Conservation (phyloP, 2,113 vertebrate genomes). For the Formicarius rufipectus region DNA sequence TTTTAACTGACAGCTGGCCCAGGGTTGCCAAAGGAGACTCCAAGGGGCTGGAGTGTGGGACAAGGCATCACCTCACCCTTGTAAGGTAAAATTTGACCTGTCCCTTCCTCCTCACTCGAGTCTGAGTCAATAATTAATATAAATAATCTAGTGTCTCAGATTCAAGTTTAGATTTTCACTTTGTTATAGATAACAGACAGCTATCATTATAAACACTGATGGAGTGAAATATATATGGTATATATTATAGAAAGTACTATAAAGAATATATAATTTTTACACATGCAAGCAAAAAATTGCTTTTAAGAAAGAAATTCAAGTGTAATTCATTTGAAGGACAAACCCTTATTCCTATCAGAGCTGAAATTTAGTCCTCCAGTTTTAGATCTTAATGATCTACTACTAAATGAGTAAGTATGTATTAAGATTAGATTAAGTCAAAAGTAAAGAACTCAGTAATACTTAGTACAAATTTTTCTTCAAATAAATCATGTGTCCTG, state of each 20-base stretch:
- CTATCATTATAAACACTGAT: background rate
- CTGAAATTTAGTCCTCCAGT: background rate
- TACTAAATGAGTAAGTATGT: background rate
- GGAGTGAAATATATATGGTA: background rate
- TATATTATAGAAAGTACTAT: background rate
- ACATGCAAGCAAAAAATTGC: background rate
- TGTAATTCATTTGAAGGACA: background rate
- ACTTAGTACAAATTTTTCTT: background rate
- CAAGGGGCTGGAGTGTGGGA: too few relatives aligned
- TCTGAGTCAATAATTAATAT: too few relatives aligned
- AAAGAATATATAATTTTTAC: background rate
- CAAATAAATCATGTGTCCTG: background rate
- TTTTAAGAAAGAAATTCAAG: background rate
- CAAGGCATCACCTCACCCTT: too few relatives aligned
- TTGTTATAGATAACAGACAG: background rate
- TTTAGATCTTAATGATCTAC: background rate
- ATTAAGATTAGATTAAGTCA: background rate
- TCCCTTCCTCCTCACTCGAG: too few relatives aligned
- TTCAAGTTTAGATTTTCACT: background rate
- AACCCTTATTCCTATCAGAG: background rate
- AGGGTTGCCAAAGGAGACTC: too few relatives aligned
- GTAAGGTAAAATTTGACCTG: too few relatives aligned
- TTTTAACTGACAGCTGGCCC: too few relatives aligned
- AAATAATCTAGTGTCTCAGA: too few relatives aligned
- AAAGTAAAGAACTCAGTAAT: background rate